Percentiles rank a stretch among this genome's conserved stretches.
Evolutionary conservation across 2,797 vertebrate genomes (phyloP).

Genomic region (Miopithecus talapoin): DNA sequence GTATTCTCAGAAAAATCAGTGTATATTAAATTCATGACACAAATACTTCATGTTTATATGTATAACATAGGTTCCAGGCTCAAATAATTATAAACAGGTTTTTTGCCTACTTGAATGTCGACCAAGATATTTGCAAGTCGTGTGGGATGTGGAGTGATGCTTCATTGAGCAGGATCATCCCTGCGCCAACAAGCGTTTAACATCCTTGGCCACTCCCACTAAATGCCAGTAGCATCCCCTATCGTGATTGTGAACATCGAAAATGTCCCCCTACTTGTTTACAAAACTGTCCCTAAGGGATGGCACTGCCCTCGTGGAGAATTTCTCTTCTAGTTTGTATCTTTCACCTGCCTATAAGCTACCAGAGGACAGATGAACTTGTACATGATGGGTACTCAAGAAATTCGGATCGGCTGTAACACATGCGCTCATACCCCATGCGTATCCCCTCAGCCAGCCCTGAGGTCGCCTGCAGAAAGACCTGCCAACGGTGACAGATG

Average conservation of each 20-base stretch:
- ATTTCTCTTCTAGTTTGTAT: background rate
- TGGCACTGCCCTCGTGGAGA: background rate
- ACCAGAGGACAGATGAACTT: background rate
- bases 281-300: background rate
- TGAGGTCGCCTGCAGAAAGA: background rate
- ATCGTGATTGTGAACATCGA: background rate
- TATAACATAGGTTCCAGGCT: background rate
- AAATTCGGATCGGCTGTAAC: background rate
- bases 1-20: slow-evolving; percentile 33
- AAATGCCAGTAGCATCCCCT: background rate
- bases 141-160: fast-evolving
- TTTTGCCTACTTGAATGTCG: background rate
- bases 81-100: background rate
- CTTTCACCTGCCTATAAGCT: background rate
- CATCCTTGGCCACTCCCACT: background rate
- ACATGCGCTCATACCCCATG: no score
- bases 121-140: background rate
- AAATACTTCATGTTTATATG: slow-evolving; percentile 28
- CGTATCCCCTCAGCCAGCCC: background rate
- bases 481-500: fast-evolving
- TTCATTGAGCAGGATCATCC: fast-evolving
- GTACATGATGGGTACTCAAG: background rate
- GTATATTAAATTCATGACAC: slow-evolving; percentile 29
- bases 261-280: background rate
- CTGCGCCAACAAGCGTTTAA: fast-evolving